phyloP scores from a whole-genome alignment of 2,888 invertebrate genomes.

The Carterocephalus palaemon region DNA sequence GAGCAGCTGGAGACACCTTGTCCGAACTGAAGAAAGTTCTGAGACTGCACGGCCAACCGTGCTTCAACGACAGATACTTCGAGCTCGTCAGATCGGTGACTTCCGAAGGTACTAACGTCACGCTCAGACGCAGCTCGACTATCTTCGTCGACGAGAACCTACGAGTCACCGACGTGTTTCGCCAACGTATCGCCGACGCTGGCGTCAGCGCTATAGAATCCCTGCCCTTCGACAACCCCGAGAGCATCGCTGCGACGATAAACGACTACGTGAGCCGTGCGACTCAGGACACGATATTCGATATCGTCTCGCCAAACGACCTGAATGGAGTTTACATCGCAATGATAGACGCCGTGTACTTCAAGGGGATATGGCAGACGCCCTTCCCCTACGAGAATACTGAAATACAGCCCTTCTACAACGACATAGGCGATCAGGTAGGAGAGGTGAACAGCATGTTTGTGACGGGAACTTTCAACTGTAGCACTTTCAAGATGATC shows the following conservation, averaged over 20 bases:
- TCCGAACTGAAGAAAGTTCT: constrained; percentile 49
- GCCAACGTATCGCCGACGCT: constrained; percentile 34
- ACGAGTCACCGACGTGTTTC: constrained; percentile 41
- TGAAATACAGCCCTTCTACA: constrained; percentile 49
- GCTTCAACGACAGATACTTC: constrained; percentile 57
- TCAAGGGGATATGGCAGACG: constrained; percentile 57
- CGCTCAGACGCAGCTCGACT: constrained; percentile 50
- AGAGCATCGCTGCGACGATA: constrained; percentile 43
- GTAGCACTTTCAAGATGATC: constrained; percentile 38
- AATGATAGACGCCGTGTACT: constrained; percentile 59
- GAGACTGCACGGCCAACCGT: constrained; percentile 45
- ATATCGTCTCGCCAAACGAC: constrained; percentile 52
- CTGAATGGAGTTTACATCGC: constrained; percentile 44
- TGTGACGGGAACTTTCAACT: constrained; percentile 39
- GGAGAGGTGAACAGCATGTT: constrained; percentile 63
- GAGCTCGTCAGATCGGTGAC: constrained; percentile 42
- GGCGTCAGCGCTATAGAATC: constrained; percentile 44
- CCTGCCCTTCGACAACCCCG: constrained; percentile 44
- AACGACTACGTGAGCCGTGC: constrained; percentile 51
- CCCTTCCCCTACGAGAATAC: constrained; percentile 50
- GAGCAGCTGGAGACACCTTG: constrained; percentile 50
- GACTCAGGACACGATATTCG: constrained; percentile 55
- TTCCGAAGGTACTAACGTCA: constrained; percentile 32
- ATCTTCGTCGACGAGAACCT: constrained; percentile 49
- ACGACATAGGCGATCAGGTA: constrained; percentile 41